phyloP scores from a whole-genome alignment of 2,113 vertebrate genomes.

The Noctilio leporinus region DNA sequence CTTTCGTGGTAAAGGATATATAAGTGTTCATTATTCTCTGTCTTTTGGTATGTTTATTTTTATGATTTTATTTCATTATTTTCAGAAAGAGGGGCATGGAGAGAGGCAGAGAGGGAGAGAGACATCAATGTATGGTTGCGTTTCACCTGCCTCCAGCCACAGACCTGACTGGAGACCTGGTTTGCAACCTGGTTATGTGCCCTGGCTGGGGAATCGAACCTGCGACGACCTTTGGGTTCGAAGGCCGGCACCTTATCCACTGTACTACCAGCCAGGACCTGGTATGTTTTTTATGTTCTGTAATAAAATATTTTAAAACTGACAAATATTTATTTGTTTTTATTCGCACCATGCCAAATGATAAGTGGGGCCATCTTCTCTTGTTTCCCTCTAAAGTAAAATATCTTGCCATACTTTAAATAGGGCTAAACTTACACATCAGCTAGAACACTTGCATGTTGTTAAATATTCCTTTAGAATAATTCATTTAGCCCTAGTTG shows the following conservation, averaged over 20 bases:
- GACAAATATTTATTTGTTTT: not conserved
- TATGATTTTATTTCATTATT: no score
- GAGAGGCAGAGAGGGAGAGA: no score
- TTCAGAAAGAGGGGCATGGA: no score
- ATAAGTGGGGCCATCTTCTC: not conserved
- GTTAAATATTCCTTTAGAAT: conserved; percentile 24
- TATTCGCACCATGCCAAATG: not conserved
- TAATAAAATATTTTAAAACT: conserved; percentile 30
- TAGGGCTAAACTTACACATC: not conserved
- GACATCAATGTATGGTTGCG: no score
- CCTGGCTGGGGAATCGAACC: no score
- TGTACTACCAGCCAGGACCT: no score
- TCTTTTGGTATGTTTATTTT: not conserved
- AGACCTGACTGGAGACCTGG: no score
- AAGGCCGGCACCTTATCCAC: no score
- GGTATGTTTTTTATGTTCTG: not conserved
- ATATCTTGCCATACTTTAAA: conserved; percentile 17
- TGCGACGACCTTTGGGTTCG: no score
- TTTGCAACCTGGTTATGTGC: no score
- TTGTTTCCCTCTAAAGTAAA: conserved; percentile 22
- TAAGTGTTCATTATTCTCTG: not conserved
- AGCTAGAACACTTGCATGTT: not conserved
- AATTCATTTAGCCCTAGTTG: no score
- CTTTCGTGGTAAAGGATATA: not conserved
- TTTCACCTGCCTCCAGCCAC: no score